Conservation (phyloP, 2,113 vertebrate species). For the Sapayoa aenigma region DNA sequence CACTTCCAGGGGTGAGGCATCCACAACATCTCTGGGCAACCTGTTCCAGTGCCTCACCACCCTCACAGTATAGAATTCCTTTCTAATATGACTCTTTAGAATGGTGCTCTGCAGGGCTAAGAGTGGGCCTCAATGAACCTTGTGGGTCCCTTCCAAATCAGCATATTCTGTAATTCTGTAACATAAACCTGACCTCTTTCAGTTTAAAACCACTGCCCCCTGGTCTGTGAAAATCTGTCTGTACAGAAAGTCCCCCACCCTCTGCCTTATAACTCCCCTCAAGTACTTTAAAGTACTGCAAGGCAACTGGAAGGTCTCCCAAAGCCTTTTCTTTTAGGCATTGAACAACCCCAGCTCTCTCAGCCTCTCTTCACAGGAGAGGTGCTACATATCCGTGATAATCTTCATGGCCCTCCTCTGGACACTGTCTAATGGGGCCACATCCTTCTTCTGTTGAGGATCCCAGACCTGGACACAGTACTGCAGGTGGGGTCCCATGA, state of each 20-base stretch:
- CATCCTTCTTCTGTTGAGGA: too few relatives aligned
- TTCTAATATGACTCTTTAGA: not conserved
- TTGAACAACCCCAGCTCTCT: not conserved
- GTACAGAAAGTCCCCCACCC: rapidly evolving
- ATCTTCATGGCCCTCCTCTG: rapidly evolving
- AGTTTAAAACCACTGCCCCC: not conserved
- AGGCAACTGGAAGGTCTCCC: not conserved
- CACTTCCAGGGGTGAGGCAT: not conserved
- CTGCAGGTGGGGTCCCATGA: not conserved
- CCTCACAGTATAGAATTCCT: not conserved
- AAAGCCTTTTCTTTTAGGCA: not conserved
- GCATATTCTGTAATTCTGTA: not conserved
- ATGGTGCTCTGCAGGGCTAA: not conserved
- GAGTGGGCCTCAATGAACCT: not conserved
- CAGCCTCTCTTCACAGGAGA: not conserved
- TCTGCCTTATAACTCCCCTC: not conserved
- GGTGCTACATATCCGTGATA: not conserved
- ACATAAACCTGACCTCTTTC: not conserved
- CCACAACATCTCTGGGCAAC: not conserved
- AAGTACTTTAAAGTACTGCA: not conserved
- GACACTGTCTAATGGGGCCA: not conserved
- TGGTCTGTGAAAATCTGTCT: not conserved
- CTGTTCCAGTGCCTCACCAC: not conserved
- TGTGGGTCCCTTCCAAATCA: not conserved
- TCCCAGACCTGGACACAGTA: not conserved